phyloP scores from a whole-genome alignment of 35 echinoderm and acorn worm species.

The Patiria miniata region DNA sequence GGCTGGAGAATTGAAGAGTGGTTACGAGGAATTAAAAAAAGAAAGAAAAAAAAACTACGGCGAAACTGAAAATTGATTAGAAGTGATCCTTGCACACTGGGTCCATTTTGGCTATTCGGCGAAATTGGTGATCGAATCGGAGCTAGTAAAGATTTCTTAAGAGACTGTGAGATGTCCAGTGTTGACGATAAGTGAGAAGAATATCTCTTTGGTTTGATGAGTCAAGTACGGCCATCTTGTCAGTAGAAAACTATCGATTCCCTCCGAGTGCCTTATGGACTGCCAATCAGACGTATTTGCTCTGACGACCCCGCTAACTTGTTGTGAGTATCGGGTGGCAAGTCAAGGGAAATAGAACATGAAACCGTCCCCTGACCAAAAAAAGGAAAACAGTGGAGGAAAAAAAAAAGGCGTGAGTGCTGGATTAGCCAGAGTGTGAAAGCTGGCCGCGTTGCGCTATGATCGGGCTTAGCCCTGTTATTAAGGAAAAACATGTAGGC shows the following conservation, averaged over 20 bases:
- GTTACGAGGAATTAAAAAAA: neutral
- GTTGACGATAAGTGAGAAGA: too few relatives aligned
- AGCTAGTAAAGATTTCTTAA: neutral
- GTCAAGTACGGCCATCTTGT: too few relatives aligned
- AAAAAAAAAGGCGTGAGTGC: constrained; percentile 24
- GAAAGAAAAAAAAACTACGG: neutral
- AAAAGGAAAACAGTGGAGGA: neutral
- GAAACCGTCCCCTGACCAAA: neutral
- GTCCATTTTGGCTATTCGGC: neutral
- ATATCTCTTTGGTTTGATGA: too few relatives aligned
- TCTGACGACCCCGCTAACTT: neutral
- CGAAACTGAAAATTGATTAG: neutral
- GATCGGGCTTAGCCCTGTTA: constrained; percentile 2
- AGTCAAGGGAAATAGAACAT: constrained; percentile 19
- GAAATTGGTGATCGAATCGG: neutral
- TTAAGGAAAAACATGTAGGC: neutral
- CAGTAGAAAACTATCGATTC: neutral
- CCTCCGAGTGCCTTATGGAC: neutral
- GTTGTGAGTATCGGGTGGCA: constrained; percentile 15
- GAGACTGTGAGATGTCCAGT: too few relatives aligned
- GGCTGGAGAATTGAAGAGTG: neutral
- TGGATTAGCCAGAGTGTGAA: constrained; percentile 14
- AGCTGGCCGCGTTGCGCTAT: neutral
- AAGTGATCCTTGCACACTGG: neutral
- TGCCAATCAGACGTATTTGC: constrained; percentile 25